These are phyloP conservation scores for Cygnus olor DNA, from an alignment of 2,797 vertebrate species.

Conservation along the genomic window DNA sequence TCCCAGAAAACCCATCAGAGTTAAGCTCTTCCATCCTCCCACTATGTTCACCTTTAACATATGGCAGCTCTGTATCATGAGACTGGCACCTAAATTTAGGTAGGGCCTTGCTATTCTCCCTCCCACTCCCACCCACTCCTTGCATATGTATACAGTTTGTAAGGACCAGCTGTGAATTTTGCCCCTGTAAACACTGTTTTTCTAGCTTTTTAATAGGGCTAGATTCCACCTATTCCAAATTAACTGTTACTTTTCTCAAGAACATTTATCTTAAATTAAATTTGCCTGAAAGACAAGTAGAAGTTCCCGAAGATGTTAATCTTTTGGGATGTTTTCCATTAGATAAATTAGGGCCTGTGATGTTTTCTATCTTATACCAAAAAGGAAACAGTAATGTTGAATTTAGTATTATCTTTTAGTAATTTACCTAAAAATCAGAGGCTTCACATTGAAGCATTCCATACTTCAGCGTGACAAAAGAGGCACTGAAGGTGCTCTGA, in stretches of 20 bases:
- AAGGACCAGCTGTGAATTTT: conserved; percentile 68
- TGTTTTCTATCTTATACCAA: neutral
- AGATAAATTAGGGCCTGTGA: neutral
- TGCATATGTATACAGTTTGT: conserved; percentile 64
- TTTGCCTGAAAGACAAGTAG: neutral
- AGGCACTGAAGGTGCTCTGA: neutral
- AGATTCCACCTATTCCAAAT: neutral
- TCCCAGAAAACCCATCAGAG: neutral
- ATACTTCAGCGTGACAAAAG: neutral
- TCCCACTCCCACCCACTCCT: conserved; percentile 62
- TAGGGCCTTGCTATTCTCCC: conserved; percentile 68
- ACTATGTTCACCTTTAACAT: conserved; percentile 67
- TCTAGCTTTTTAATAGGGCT: conserved; percentile 14
- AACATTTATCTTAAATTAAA: neutral
- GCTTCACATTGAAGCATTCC: neutral
- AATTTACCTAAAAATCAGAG: neutral
- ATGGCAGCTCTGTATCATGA: conserved; percentile 65
- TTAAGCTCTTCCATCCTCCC: conserved; percentile 56
- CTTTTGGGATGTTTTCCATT: neutral
- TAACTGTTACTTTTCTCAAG: neutral
- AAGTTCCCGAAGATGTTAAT: neutral
- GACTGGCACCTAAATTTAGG: conserved; percentile 67
- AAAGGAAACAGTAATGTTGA: neutral
- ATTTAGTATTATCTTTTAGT: neutral
- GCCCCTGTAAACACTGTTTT: conserved; percentile 57